Evolutionary conservation across 2,113 vertebrate species (phyloP), one percentile per base, ranked within the genome.

Genomic region (Hippocampus guttulatus): DNA sequence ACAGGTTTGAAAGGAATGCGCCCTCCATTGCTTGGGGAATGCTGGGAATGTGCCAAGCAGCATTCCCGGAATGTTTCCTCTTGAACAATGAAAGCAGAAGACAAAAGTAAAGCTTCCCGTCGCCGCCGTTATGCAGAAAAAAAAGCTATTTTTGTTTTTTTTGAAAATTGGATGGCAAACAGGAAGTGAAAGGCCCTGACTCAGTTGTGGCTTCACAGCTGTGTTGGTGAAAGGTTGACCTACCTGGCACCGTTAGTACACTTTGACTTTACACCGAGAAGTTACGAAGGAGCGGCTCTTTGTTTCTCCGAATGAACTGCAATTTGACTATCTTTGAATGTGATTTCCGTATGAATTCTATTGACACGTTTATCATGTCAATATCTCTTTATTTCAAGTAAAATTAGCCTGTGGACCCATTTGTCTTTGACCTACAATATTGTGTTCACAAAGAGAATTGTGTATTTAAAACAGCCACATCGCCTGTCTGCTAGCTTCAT

Each of bases 1-100:
- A 76, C 73, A 54, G 0, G 70, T 75, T 75, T 67, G 55, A 70
- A 40, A 84, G 68, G 79, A 90, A 89, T 82, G 79, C 38, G 1
- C 41, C 14, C 8, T 51, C 8, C 54, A 52, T 80, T 76, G 77
- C 76, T 70, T 81, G 43, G 73, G 84, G 81, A 80, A 90, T 85
- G 81, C 70, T 4, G 52, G 68, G 84, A 87, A 88, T 89, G 79
- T 82, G 54, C 77, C 81, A 55, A 38, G 67, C 75, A 41, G 54
- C 63, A 67, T 75, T 74, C 62, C 69, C 64, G 15, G 57, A 77
- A 69, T 25, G 72, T n/a, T 38, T 12, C 14, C 6, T 25, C 58
- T 21, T 41, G 5, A 65, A 74, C 64, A 30, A n/a, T 75, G 45
- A 68, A 41, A 23, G 23, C 71, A 20, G 33, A 51, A 41, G 23